phyloP scores from a whole-genome alignment of 2,113 vertebrate species.

The Pluvianellus socialis region DNA sequence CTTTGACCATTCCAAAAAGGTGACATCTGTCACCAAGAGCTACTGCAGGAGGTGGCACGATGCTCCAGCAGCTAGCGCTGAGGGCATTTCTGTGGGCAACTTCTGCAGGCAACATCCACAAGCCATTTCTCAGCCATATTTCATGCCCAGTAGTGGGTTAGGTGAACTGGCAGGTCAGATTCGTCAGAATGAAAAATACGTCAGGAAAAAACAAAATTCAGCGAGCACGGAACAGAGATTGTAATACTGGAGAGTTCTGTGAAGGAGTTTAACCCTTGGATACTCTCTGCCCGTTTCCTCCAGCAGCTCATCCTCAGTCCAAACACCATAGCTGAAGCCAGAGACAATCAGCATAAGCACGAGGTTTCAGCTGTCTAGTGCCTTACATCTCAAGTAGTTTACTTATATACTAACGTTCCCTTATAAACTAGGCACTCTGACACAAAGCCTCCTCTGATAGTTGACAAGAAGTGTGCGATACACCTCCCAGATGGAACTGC shows the following conservation, averaged over 20 bases:
- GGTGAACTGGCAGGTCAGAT: neutral
- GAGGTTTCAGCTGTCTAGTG: neutral
- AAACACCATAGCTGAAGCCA: neutral
- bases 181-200: neutral
- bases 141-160: neutral
- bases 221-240: neutral
- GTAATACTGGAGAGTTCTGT: neutral
- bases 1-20: slow-evolving; percentile 25
- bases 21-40: slow-evolving; percentile 51
- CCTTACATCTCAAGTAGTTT: neutral
- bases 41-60: slow-evolving; percentile 7
- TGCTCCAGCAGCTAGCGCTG: neutral
- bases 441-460: neutral
- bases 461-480: neutral
- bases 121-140: neutral
- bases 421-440: neutral
- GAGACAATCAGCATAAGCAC: neutral
- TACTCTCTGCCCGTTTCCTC: neutral
- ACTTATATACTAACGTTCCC: neutral
- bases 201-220: neutral
- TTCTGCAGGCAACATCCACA: neutral
- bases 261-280: neutral
- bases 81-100: neutral
- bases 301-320: neutral
- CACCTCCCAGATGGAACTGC: neutral